Evolutionary conservation across 2,888 invertebrate genomes (phyloP).

Genomic region (Pilophorus perplexus): DNA sequence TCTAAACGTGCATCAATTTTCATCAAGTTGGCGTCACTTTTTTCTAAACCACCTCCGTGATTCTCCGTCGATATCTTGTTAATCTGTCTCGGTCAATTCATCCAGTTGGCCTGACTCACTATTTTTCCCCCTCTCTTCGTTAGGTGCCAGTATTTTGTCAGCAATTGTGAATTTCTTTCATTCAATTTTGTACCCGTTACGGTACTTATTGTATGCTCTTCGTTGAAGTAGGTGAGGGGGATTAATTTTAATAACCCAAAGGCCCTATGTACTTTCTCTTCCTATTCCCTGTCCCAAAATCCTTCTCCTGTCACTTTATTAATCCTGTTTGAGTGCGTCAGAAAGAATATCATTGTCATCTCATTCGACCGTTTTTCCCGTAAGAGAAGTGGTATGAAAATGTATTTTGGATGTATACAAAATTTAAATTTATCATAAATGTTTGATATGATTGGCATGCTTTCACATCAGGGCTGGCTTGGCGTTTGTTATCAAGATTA

Average conservation of each 20-base stretch:
- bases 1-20: not conserved
- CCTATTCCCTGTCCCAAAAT: too few relatives aligned
- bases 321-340: not conserved
- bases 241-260: too few relatives aligned
- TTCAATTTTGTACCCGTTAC: too few relatives aligned
- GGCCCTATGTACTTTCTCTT: too few relatives aligned
- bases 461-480: constrained; percentile 41
- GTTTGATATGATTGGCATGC: constrained; percentile 33
- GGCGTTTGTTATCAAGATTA: constrained; percentile 7
- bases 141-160: not conserved
- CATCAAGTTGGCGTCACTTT: constrained; percentile 6
- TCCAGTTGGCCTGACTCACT: not conserved
- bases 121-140: not conserved
- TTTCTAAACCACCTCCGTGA: not conserved
- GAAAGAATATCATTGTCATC: not conserved
- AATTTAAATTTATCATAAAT: constrained; percentile 25
- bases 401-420: constrained; percentile 17
- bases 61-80: not conserved
- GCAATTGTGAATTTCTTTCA: not conserved
- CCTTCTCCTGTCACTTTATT: too few relatives aligned
- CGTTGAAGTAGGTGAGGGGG: too few relatives aligned
- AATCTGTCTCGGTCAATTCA: not conserved
- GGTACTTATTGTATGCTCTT: too few relatives aligned
- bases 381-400: constrained; percentile 36
- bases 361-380: too few relatives aligned